Base-by-base conservation (phyloP, 2,113 vertebrate genomes). In the Erinaceus europaeus region DNA sequence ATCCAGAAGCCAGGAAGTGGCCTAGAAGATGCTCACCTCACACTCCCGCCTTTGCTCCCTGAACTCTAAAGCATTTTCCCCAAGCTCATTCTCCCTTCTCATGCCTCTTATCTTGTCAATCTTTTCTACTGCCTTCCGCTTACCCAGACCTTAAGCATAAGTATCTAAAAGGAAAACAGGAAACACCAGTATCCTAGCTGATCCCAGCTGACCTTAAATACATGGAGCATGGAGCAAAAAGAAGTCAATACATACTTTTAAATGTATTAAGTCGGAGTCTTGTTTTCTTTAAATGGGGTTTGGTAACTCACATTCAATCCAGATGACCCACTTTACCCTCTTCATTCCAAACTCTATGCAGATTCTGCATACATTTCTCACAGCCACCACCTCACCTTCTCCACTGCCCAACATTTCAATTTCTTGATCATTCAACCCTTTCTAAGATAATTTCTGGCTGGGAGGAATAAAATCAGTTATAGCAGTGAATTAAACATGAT, bases 241-340 rank as follows among this genome's bases (percentile, higher is more conserved):
- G n/a, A 84, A 59, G 21, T 67, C 67, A 95, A 86, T 86, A 79
- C 88, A 86, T 29, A 77, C 73, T 42, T 72, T 62, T 38, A 85
- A 72, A 78, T 34, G 29, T 55, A 40, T n/a, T 11, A 76, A 6
- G 21, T 48, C 44, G 65, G 38, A 71, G 50, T 46, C 25, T 40
- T 64, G 25, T 27, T 91, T 90, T 25, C 75, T 77, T 91, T 40
- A 42, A 69, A 75, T 36, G 18, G 44, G 4, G 27, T 69, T 48
- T 84, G 32, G 73, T 34, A 65, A 67, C 34, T 84, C 73, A 53
- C 20, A 42, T 65, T 61, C 13, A 68, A 46, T n/a, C 55, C 27
- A 77, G 3, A 48, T 11, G 25, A 53, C 42, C 5, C 29, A 64
- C 27, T 92, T 68, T 40, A 53, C 17, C n/a, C 48, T 50, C 21